Percentiles rank a stretch among this genome's conserved stretches.
Evolutionary conservation across 2,113 vertebrate genomes (phyloP).

Genomic region (Copsychus sechellarum): DNA sequence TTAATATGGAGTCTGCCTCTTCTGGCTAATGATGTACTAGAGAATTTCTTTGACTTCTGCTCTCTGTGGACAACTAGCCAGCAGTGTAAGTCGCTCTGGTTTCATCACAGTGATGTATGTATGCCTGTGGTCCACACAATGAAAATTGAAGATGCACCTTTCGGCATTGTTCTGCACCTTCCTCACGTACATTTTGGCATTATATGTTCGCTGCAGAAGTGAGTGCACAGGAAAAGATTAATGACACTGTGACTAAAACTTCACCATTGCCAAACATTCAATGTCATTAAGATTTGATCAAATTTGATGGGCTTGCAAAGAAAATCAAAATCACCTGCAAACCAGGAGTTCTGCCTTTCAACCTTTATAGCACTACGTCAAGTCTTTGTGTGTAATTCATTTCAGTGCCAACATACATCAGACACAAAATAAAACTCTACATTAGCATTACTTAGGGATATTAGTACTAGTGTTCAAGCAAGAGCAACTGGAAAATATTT

Average conservation of each 20-base stretch:
- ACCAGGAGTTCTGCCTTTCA: not conserved
- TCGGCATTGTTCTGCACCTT: rapidly evolving
- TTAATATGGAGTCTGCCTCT: slow-evolving; percentile 19
- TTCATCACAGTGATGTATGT: rapidly evolving
- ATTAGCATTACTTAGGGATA: not conserved
- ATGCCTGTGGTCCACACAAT: not conserved
- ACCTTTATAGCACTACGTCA: not conserved
- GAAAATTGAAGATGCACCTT: not conserved
- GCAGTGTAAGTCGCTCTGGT: not conserved
- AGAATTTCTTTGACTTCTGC: not conserved
- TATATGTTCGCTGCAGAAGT: not conserved
- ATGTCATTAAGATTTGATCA: not conserved
- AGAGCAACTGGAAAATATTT: not conserved
- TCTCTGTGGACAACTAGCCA: not conserved
- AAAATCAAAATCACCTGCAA: not conserved
- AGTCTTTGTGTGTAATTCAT: not conserved
- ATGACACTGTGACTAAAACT: not conserved
- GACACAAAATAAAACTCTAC: not conserved
- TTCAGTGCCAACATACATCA: not conserved
- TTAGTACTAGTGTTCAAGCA: not conserved
- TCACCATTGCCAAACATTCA: not conserved
- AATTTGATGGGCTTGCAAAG: not conserved
- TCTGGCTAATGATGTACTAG: not conserved
- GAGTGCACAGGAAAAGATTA: not conserved
- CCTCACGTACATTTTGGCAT: not conserved